Evolutionary conservation across 2,113 vertebrate genomes (phyloP).

Genomic region (Toxotes chatareus): DNA sequence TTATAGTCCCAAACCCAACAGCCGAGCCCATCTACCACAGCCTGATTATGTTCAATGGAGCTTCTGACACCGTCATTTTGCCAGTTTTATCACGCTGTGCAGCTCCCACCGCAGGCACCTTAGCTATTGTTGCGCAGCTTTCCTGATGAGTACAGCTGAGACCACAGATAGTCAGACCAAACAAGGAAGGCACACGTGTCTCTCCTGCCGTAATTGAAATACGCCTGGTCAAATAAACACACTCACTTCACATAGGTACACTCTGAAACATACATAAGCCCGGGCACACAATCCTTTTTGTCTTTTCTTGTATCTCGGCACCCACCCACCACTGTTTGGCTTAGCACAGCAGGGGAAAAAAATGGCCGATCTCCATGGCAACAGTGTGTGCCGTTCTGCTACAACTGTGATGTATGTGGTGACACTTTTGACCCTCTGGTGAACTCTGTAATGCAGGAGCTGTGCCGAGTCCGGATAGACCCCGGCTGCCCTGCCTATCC

Average conservation of each 20-base stretch:
- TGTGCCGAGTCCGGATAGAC: conserved; percentile 45
- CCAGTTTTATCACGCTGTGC: conserved; percentile 74
- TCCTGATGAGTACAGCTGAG: conserved; percentile 73
- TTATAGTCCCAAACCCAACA: conserved; percentile 70
- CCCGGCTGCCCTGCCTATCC: conserved; percentile 42
- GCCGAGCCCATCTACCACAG: conserved; percentile 70
- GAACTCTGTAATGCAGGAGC: conserved; percentile 76
- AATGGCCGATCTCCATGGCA: conserved; percentile 77
- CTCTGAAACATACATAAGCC: conserved; percentile 42
- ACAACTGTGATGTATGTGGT: conserved; percentile 84
- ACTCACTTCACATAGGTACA: conserved; percentile 39
- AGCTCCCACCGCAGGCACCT: conserved; percentile 66
- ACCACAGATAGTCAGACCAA: conserved; percentile 73
- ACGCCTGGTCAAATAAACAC: conserved; percentile 71
- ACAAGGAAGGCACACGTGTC: conserved; percentile 59
- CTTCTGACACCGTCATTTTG: conserved; percentile 75
- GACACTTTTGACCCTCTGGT: conserved; percentile 81
- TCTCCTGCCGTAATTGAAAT: conserved; percentile 29
- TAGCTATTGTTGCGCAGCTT: conserved; percentile 67
- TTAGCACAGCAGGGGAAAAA: conserved; percentile 63
- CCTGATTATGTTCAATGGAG: conserved; percentile 77
- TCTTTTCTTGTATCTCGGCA: conserved; percentile 63
- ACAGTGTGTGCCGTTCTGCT: conserved; percentile 81
- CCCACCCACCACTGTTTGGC: conserved; percentile 77
- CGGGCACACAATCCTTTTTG: conserved; percentile 66